A percentile compares a stretch with the other conserved stretches of the same genome.
phyloP scores from a whole-genome alignment of 1,140 invertebrate genomes.

The Zaprionus ghesquierei region DNA sequence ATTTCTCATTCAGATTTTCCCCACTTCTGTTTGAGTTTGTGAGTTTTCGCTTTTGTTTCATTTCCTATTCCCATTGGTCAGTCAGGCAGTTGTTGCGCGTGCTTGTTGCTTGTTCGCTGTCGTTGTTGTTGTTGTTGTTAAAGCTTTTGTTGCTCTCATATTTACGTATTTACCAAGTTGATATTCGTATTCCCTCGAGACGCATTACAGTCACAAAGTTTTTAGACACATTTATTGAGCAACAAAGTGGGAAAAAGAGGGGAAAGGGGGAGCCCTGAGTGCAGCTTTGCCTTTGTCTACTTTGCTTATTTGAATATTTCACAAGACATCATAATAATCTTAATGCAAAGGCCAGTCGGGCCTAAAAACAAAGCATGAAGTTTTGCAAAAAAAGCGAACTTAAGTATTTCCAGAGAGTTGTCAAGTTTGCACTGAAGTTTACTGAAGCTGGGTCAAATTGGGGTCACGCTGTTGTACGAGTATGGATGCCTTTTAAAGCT shows the following conservation, averaged over 20 bases:
- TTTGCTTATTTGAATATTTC: constrained; percentile 62
- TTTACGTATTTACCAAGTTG: constrained; percentile 46
- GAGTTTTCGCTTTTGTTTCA: constrained; percentile 57
- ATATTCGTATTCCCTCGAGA: constrained; percentile 64
- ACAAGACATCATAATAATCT: constrained; percentile 53
- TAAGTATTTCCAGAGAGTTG: not conserved
- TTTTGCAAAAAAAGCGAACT: not conserved
- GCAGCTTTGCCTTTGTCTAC: constrained; percentile 16
- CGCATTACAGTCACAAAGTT: constrained; percentile 65
- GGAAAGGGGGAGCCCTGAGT: constrained; percentile 22
- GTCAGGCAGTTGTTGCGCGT: constrained; percentile 8
- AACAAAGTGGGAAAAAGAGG: constrained; percentile 18
- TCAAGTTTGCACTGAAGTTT: not conserved
- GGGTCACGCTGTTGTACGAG: too few relatives aligned
- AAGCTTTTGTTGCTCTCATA: constrained; percentile 28
- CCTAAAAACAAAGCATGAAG: constrained; percentile 7
- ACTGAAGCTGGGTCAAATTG: too few relatives aligned
- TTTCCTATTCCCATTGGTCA: constrained; percentile 74
- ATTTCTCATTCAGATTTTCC: constrained; percentile 23
- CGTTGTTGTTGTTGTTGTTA: constrained; percentile 24
- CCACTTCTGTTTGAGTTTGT: constrained; percentile 31
- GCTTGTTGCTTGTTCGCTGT: constrained; percentile 7
- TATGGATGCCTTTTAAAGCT: too few relatives aligned
- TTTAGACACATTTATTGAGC: constrained; percentile 51
- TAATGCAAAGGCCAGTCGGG: constrained; percentile 47